Base-by-base conservation (phyloP, 2,888 invertebrate species). In the Adelognathus sp. region DNA sequence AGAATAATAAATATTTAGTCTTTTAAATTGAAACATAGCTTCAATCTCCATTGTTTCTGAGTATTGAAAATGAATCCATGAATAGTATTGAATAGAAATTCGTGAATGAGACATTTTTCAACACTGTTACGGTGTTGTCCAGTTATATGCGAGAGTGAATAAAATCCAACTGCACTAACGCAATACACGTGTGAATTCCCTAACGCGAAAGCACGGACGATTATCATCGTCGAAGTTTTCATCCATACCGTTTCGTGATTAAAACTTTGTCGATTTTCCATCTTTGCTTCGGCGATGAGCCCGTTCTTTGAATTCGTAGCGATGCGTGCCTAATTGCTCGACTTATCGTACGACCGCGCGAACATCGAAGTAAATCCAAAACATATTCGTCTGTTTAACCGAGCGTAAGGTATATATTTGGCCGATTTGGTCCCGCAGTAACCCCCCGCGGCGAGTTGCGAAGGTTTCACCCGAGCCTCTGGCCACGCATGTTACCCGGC, bases 381-480 rank as follows among this genome's bases (percentile, higher is more conserved):
- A 88, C 90, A 90, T 90, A 91, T 91, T 91, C 88, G 83, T 72
- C 76, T 85, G 82, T 88, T 88, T 86, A 91, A 90, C 90, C 88
- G 88, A 90, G 86, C 89, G 90, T 87, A 89, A 90, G 88, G 88
- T 89, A 88, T 87, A 87, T 86, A 87, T 88, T 89, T 87, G 87
- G 87, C 87, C 88, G 89, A 89, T 90, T 89, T 90, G 89, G 86
- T 84, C 63, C 61, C 60, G 67, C 73, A 76, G 46, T 64, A 58
- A 41, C 16, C 39, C 80, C 73, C 82, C 18, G 41, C 31, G 27
- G 67, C 63, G 58, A 36, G 75, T 50, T 71, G 64, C 73, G 64
- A 67, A 58, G 67, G 72, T 56, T 56, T 71, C 67, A 64, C 61
- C n/a, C 63, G 50, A 27, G 50, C 44, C 54, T 76, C 58, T 66